Evolutionary conservation across 2,797 vertebrate species (phyloP).

Genomic region (Eulemur coronatus): DNA sequence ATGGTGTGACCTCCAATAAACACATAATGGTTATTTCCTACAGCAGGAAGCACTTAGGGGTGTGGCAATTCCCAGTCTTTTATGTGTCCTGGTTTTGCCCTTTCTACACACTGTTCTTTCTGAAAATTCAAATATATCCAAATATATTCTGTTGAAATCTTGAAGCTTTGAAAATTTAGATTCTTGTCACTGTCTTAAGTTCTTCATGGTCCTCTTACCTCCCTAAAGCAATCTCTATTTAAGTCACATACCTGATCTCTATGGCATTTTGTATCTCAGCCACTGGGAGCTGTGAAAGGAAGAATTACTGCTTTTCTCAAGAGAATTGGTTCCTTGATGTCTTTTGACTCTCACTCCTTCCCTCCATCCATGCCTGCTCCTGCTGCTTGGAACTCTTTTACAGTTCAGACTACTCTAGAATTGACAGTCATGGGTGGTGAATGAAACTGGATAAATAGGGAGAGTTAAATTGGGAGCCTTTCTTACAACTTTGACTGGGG

Average conservation of each 20-base stretch:
- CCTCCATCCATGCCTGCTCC: background rate
- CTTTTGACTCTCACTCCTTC: background rate
- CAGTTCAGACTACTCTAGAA: background rate
- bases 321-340: background rate
- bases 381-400: background rate
- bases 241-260: background rate
- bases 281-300: background rate
- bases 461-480: background rate
- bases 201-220: background rate
- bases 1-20: conserved; percentile 14
- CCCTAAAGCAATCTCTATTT: background rate
- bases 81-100: background rate
- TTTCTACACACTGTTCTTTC: conserved; percentile 39
- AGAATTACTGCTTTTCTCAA: background rate
- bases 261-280: background rate
- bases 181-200: background rate
- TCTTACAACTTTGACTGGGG: background rate
- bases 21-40: background rate
- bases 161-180: conserved; percentile 47
- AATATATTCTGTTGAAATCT: conserved; percentile 36
- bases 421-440: background rate
- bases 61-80: background rate
- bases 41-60: background rate
- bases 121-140: background rate
- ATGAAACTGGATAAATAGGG: background rate